These are phyloP conservation scores for Perca fluviatilis DNA, from an alignment of 2,113 vertebrate genomes.

Conservation along the genomic window DNA sequence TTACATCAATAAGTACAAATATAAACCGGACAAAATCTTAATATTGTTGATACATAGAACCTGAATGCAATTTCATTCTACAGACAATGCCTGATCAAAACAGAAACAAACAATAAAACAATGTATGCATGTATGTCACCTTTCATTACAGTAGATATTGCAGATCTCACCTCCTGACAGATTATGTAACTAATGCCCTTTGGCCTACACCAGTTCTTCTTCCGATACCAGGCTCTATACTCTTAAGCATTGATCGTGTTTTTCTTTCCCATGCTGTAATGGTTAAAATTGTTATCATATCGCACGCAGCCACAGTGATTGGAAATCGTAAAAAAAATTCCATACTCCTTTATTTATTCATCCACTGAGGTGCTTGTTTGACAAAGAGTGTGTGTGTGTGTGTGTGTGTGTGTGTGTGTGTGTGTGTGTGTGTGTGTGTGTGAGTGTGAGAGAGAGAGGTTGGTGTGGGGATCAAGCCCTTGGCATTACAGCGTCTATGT, in stretches of 20 bases:
- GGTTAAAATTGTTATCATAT: constrained; percentile 28
- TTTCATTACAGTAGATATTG: not conserved
- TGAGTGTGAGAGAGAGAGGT: not conserved
- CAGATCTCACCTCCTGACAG: constrained; percentile 4
- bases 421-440: constrained; percentile 26
- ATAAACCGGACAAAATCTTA: not conserved
- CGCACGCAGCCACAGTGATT: constrained; percentile 12
- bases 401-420: constrained; percentile 34
- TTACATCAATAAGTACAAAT: not conserved
- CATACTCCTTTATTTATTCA: constrained; percentile 52
- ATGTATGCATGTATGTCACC: not conserved
- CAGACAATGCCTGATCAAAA: not conserved
- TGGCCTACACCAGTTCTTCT: not conserved
- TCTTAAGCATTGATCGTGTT: not conserved
- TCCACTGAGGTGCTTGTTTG: constrained; percentile 26
- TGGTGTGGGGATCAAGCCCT: constrained; percentile 28
- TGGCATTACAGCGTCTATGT: constrained; percentile 49
- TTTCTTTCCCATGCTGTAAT: constrained; percentile 9
- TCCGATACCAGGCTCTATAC: not conserved
- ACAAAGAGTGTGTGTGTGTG: constrained; percentile 26
- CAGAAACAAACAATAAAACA: not conserved
- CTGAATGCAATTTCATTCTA: not conserved
- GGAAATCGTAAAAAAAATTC: constrained; percentile 32
- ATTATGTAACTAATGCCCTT: not conserved
- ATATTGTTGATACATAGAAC: not conserved